phyloP scores from a whole-genome alignment of 2,888 invertebrate species.

The Erebia aethiops region DNA sequence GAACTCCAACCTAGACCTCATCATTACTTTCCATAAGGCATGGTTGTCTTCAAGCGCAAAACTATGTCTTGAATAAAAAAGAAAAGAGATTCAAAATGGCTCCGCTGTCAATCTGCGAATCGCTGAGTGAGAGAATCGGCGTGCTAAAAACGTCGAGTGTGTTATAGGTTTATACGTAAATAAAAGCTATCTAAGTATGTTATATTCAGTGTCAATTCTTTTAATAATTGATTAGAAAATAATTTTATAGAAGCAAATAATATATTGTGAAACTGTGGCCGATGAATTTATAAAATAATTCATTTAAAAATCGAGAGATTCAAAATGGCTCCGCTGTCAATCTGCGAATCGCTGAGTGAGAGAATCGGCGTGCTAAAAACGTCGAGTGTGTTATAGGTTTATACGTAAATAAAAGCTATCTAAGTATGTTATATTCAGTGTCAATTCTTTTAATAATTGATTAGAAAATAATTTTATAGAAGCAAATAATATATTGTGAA shows the following conservation, averaged over 20 bases:
- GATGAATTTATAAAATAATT: conserved; percentile 11
- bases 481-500: too few species aligned
- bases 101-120: background rate
- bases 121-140: too few species aligned
- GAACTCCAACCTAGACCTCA: background rate
- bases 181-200: background rate
- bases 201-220: background rate
- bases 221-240: conserved; percentile 27
- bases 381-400: too few species aligned
- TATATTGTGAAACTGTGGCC: background rate
- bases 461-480: background rate
- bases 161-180: background rate
- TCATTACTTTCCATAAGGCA: background rate
- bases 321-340: too few species aligned
- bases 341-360: too few species aligned
- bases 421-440: too few species aligned
- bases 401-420: too few species aligned
- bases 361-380: too few species aligned
- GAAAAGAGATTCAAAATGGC: background rate
- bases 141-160: background rate
- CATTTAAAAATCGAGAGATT: too few species aligned
- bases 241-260: conserved; percentile 18
- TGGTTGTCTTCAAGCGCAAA: background rate
- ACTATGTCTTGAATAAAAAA: too few species aligned
- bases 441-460: conserved; percentile 22